A percentile compares a stretch with the other conserved stretches of the same genome.
phyloP scores from a whole-genome alignment of 1,140 invertebrate genomes.

The Latrodectus geometricus region DNA sequence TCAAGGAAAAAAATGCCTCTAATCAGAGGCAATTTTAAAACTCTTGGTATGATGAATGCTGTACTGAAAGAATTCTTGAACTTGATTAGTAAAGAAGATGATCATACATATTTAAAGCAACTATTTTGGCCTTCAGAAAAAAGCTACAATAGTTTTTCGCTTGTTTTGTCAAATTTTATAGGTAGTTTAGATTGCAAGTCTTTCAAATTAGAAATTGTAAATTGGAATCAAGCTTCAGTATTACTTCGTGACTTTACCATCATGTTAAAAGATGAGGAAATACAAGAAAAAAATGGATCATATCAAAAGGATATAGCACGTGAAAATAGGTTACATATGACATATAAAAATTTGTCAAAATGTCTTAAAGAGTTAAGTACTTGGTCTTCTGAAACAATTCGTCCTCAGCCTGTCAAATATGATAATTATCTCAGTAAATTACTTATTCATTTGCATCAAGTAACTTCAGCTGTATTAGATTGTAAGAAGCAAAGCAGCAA shows the following conservation, averaged over 20 bases:
- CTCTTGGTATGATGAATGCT: slow-evolving; percentile 36
- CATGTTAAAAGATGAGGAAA: slow-evolving; percentile 29
- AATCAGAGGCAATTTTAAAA: slow-evolving; percentile 39
- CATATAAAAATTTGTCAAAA: slow-evolving; percentile 47
- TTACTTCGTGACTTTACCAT: slow-evolving; percentile 22
- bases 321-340: slow-evolving; percentile 42
- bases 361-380: slow-evolving; percentile 27
- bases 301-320: slow-evolving; percentile 18
- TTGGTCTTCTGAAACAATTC: slow-evolving; percentile 51
- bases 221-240: slow-evolving; percentile 12
- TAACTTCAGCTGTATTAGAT: slow-evolving; percentile 45
- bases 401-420: slow-evolving; percentile 13
- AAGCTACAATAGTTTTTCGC: neutral
- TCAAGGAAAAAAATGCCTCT: slow-evolving; percentile 43
- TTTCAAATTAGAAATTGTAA: slow-evolving; percentile 35
- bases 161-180: slow-evolving; percentile 8
- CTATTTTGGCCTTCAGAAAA: slow-evolving; percentile 32
- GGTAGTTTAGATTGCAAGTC: slow-evolving; percentile 22
- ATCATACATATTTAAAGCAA: neutral
- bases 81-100: slow-evolving; percentile 14
- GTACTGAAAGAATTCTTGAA: slow-evolving; percentile 24
- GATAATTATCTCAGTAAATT: slow-evolving; percentile 48
- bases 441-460: slow-evolving; percentile 46
- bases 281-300: slow-evolving; percentile 6
- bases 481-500: slow-evolving; percentile 37